phyloP scores from a whole-genome alignment of 2,888 invertebrate species.

The Rhagonycha lutea region DNA sequence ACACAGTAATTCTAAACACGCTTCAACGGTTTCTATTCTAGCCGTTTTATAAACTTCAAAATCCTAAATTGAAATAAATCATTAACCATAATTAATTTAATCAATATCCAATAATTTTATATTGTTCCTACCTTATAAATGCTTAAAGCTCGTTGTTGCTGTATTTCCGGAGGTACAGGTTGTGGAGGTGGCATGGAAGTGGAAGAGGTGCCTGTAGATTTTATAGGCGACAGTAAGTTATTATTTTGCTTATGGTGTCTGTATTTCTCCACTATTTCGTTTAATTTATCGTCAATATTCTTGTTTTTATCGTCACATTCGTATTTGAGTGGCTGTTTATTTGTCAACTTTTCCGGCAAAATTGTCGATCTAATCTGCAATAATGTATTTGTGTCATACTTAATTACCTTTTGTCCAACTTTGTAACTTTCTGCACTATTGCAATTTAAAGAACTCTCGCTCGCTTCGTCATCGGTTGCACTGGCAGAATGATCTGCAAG shows the following conservation, averaged over 20 bases:
- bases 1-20: constrained; percentile 74
- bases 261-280: constrained; percentile 59
- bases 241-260: constrained; percentile 56
- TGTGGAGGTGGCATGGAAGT: constrained; percentile 62
- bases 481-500: constrained; percentile 24
- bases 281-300: constrained; percentile 54
- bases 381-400: constrained; percentile 53
- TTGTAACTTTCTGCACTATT: constrained; percentile 45
- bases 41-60: constrained; percentile 84
- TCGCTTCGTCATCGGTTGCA: constrained; percentile 52
- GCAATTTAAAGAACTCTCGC: constrained; percentile 42
- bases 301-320: constrained; percentile 41
- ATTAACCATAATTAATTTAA: not conserved
- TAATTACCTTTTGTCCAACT: constrained; percentile 44
- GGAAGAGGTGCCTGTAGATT: constrained; percentile 43
- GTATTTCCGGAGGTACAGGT: constrained; percentile 80
- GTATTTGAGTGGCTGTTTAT: constrained; percentile 33
- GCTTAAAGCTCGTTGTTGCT: constrained; percentile 79
- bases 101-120: not conserved
- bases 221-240: constrained; percentile 37
- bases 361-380: constrained; percentile 47
- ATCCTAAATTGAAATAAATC: constrained; percentile 62
- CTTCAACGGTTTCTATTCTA: constrained; percentile 83
- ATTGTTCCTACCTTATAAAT: constrained; percentile 71
- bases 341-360: constrained; percentile 41